Conservation (phyloP, 2,888 invertebrate genomes). For the Cheilosia pagana region DNA sequence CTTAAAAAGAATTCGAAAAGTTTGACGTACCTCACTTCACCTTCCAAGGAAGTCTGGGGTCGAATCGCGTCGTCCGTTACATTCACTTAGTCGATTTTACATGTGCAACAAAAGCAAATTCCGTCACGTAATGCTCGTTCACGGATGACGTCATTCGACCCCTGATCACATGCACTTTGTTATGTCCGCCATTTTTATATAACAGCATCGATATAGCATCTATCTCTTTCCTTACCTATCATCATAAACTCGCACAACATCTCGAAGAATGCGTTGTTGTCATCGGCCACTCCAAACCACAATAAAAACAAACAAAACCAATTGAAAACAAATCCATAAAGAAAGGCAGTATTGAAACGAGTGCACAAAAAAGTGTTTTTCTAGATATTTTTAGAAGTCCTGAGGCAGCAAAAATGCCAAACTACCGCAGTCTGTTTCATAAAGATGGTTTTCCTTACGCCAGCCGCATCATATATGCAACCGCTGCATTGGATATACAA, state of each 20-base stretch:
- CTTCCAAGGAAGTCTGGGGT: too few species aligned
- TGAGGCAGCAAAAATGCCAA: conserved; percentile 39
- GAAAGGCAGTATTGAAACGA: conserved; percentile 58
- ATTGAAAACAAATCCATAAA: conserved; percentile 51
- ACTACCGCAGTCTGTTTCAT: conserved; percentile 53
- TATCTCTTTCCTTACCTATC: conserved; percentile 13
- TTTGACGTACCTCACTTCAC: too few species aligned
- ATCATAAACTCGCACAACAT: conserved; percentile 17
- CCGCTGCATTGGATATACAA: conserved; percentile 51
- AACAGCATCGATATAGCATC: background rate
- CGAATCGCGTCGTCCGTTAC: too few species aligned
- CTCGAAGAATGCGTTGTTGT: conserved; percentile 58
- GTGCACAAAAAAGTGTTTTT: conserved; percentile 36
- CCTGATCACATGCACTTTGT: too few species aligned
- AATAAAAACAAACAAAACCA: conserved; percentile 40
- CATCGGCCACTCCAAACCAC: conserved; percentile 52
- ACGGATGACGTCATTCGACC: too few species aligned
- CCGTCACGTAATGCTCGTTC: too few species aligned
- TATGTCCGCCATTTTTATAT: too few species aligned
- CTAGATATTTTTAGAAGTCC: conserved; percentile 62
- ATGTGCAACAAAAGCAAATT: too few species aligned
- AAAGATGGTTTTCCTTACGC: conserved; percentile 52
- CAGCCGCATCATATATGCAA: conserved; percentile 18
- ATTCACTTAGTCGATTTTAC: too few species aligned
- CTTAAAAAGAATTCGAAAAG: too few species aligned